Evolutionary conservation across 2,113 vertebrate species (phyloP).

Genomic region (Lepisosteus osseus): DNA sequence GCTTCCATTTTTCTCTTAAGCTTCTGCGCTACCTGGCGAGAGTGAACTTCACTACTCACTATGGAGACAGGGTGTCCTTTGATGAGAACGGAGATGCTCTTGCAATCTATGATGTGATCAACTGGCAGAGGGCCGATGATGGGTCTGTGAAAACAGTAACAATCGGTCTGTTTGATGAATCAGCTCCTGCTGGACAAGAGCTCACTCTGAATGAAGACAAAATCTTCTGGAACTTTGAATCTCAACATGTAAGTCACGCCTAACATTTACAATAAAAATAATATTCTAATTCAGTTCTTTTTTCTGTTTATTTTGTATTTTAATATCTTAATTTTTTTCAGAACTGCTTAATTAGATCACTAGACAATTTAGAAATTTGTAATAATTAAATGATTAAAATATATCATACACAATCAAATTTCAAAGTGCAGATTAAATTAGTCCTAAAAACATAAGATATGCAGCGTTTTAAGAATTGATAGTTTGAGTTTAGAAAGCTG

Average conservation of each 20-base stretch:
- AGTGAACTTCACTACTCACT: constrained; percentile 55
- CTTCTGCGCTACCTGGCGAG: constrained; percentile 54
- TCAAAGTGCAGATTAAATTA: too few relatives aligned
- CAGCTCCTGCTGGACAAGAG: constrained; percentile 30
- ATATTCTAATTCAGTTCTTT: not conserved
- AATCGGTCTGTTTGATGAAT: constrained; percentile 51
- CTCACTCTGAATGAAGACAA: constrained; percentile 49
- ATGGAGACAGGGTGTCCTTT: constrained; percentile 60
- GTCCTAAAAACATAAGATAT: too few relatives aligned
- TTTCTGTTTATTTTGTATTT: not conserved
- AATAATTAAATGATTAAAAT: too few relatives aligned
- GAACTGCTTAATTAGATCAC: too few relatives aligned
- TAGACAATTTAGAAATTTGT: too few relatives aligned
- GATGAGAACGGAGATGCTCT: constrained; percentile 62
- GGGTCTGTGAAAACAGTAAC: constrained; percentile 38
- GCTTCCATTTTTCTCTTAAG: constrained; percentile 25
- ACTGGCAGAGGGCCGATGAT: constrained; percentile 53
- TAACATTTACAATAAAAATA: not conserved
- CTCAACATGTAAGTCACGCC: constrained; percentile 30
- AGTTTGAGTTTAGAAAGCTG: not conserved
- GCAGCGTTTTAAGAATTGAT: not conserved
- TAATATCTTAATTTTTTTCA: too few relatives aligned
- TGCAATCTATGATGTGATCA: constrained; percentile 63
- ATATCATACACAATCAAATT: too few relatives aligned
- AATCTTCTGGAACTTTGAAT: constrained; percentile 54